Conservation (phyloP, 2,888 invertebrate genomes). For the Thelaira solivaga region DNA sequence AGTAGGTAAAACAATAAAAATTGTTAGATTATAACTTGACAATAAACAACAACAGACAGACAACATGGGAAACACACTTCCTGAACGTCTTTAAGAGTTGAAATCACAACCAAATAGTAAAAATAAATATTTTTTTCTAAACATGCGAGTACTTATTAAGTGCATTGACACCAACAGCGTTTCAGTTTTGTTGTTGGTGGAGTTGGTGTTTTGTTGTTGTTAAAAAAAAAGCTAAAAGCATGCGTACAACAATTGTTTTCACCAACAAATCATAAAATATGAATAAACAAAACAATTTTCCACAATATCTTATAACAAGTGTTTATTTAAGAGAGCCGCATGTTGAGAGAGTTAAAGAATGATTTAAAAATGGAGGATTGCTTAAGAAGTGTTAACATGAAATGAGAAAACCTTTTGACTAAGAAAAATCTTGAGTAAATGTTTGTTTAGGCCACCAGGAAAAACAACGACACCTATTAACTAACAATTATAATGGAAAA, state of each 20-base stretch:
- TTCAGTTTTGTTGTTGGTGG: not conserved
- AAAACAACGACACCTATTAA: constrained; percentile 10
- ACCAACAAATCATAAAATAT: constrained; percentile 50
- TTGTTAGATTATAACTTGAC: constrained; percentile 49
- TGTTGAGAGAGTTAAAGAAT: constrained; percentile 1
- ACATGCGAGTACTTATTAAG: constrained; percentile 47
- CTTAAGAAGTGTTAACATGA: constrained; percentile 42
- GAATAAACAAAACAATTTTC: constrained; percentile 46
- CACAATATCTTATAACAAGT: constrained; percentile 42
- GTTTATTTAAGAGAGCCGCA: constrained; percentile 37
- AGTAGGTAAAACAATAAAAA: constrained; percentile 36
- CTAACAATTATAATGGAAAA: constrained; percentile 39
- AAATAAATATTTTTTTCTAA: constrained; percentile 29
- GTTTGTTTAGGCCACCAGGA: constrained; percentile 32
- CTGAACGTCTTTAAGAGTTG: not conserved
- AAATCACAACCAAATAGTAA: not conserved
- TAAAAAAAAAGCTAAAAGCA: constrained; percentile 18
- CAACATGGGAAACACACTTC: constrained; percentile 7
- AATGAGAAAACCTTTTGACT: constrained; percentile 33
- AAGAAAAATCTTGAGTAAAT: constrained; percentile 41
- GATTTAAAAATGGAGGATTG: constrained; percentile 5
- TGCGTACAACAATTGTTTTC: constrained; percentile 58
- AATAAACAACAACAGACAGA: constrained; percentile 28
- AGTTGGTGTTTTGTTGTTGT: not conserved
- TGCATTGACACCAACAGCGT: constrained; percentile 53